phyloP scores from a whole-genome alignment of 2,113 vertebrate species.

The Callipepla californica region DNA sequence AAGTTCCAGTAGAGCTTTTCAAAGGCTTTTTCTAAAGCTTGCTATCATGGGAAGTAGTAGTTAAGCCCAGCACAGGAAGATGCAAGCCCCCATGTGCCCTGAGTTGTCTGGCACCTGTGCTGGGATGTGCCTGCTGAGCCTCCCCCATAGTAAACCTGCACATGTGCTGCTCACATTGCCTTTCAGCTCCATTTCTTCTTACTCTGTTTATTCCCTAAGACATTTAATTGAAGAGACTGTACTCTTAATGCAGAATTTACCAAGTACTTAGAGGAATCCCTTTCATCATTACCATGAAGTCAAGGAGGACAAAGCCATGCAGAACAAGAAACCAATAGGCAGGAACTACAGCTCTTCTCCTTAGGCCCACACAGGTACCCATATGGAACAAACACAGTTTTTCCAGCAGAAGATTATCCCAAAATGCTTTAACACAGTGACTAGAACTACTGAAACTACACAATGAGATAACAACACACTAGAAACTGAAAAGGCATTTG shows the following conservation, averaged over 20 bases:
- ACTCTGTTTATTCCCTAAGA: not conserved
- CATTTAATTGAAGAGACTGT: not conserved
- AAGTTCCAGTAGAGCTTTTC: not conserved
- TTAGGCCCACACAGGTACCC: not conserved
- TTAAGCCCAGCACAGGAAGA: not conserved
- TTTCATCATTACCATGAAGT: not conserved
- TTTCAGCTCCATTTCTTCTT: conserved; percentile 9
- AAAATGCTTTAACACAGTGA: not conserved
- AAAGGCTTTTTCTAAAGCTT: not conserved
- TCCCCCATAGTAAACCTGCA: not conserved
- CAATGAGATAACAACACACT: too few relatives aligned
- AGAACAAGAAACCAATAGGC: not conserved
- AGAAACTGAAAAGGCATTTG: not conserved
- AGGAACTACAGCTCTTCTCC: not conserved
- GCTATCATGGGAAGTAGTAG: not conserved
- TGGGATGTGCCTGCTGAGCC: rapidly evolving
- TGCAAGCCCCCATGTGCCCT: not conserved
- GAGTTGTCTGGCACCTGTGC: not conserved
- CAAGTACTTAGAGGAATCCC: not conserved
- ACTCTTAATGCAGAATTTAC: not conserved
- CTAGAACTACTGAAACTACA: not conserved
- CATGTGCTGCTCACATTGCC: not conserved
- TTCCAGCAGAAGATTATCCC: not conserved
- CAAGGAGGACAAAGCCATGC: not conserved
- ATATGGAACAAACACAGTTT: not conserved